A percentile compares a stretch with the other conserved stretches of the same genome.
phyloP scores from a whole-genome alignment of 2,113 vertebrate genomes.

The Protobothrops mucrosquamatus region DNA sequence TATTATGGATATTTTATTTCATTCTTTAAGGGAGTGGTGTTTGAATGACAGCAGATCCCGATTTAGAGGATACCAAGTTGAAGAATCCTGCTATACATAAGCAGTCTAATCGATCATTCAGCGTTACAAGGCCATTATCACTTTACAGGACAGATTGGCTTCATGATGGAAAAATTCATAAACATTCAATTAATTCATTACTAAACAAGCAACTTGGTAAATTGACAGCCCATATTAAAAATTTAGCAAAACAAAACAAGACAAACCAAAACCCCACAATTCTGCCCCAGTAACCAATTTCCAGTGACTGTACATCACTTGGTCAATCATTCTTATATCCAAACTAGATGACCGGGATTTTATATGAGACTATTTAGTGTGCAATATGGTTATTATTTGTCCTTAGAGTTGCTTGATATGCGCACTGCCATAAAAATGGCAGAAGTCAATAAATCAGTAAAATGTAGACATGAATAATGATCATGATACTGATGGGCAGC shows the following conservation, averaged over 20 bases:
- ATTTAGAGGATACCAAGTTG: background rate
- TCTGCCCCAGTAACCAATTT: background rate
- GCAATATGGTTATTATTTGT: background rate
- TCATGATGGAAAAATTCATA: slow-evolving; percentile 29
- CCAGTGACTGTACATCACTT: background rate
- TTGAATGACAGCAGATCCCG: background rate
- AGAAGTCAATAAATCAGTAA: background rate
- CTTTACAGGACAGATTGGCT: slow-evolving; percentile 9
- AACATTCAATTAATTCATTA: slow-evolving; percentile 37
- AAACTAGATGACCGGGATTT: background rate
- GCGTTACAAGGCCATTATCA: background rate
- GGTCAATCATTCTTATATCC: background rate
- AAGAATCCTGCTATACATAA: background rate
- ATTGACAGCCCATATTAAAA: background rate
- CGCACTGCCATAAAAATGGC: background rate
- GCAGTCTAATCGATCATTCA: background rate
- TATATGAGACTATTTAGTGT: background rate
- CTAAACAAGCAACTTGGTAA: background rate
- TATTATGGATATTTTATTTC: background rate
- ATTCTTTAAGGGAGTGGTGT: background rate
- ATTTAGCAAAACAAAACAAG: background rate
- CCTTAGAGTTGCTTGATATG: background rate
- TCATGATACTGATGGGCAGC: background rate
- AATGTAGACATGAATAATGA: background rate
- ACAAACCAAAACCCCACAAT: background rate